phyloP scores from a whole-genome alignment of 2,888 invertebrate species.

The Helicoverpa assulta region DNA sequence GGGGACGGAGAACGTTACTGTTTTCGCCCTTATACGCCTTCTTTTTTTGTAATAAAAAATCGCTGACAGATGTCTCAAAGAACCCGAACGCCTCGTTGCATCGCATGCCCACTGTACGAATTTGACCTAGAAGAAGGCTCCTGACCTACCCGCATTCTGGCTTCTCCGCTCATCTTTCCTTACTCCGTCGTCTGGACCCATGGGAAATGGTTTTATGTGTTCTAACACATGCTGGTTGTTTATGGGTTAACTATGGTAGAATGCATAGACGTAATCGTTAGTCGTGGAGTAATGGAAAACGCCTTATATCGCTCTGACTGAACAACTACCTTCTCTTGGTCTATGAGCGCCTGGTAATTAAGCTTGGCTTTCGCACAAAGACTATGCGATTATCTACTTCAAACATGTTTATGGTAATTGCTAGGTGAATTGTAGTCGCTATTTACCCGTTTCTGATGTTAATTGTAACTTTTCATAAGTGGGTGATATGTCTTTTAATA shows the following conservation, averaged over 20 bases:
- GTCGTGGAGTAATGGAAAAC: constrained; percentile 45
- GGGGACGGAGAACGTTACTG: too few relatives aligned
- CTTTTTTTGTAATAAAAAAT: too few relatives aligned
- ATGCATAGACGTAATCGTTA: constrained; percentile 64
- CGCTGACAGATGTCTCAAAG: too few relatives aligned
- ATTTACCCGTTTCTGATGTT: neutral
- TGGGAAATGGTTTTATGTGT: constrained; percentile 71
- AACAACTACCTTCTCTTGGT: constrained; percentile 14
- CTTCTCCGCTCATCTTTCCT: too few relatives aligned
- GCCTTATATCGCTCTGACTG: constrained; percentile 1
- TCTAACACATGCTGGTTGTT: constrained; percentile 64
- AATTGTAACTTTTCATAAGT: neutral
- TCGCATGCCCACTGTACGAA: too few relatives aligned
- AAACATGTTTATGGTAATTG: constrained; percentile 7
- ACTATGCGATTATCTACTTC: constrained; percentile 17
- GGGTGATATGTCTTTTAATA: too few relatives aligned
- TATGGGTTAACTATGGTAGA: constrained; percentile 57
- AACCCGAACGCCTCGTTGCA: too few relatives aligned
- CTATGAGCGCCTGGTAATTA: constrained; percentile 34
- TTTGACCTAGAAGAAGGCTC: too few relatives aligned
- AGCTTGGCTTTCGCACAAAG: constrained; percentile 33
- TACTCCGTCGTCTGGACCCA: constrained; percentile 36
- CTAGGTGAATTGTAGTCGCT: neutral
- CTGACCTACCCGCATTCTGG: too few relatives aligned
- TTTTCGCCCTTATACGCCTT: too few relatives aligned